Evolutionary conservation across 2,888 invertebrate species (phyloP).

Genomic region (Microplitis manilae): DNA sequence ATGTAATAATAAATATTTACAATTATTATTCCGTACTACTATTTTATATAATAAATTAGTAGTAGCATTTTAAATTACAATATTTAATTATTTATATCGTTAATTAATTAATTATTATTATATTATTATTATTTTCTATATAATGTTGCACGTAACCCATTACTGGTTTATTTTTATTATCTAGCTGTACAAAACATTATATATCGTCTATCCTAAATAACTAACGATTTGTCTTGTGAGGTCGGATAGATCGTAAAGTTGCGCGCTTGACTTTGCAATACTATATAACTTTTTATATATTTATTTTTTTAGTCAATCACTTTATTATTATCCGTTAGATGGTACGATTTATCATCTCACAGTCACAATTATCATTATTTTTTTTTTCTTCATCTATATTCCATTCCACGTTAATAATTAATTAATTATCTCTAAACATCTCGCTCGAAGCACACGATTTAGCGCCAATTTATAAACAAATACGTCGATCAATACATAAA

Average conservation of each 20-base stretch:
- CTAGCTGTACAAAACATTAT: constrained; percentile 71
- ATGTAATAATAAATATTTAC: constrained; percentile 62
- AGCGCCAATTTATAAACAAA: not conserved
- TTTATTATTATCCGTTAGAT: constrained; percentile 39
- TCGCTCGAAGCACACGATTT: not conserved
- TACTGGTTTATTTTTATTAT: constrained; percentile 67
- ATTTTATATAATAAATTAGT: constrained; percentile 58
- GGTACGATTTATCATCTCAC: constrained; percentile 31
- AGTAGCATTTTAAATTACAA: constrained; percentile 67
- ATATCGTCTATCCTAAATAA: constrained; percentile 64
- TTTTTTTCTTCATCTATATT: constrained; percentile 40
- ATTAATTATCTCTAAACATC: not conserved
- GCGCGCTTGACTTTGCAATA: constrained; percentile 52
- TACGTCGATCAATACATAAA: not conserved
- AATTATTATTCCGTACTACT: constrained; percentile 64
- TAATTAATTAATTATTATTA: constrained; percentile 49
- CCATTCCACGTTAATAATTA: not conserved
- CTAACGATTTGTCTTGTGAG: constrained; percentile 69
- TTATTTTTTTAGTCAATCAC: constrained; percentile 40
- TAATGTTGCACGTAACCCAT: constrained; percentile 71
- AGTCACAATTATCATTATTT: constrained; percentile 43
- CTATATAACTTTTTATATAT: constrained; percentile 39
- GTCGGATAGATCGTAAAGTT: constrained; percentile 63
- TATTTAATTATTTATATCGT: constrained; percentile 50
- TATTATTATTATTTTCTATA: constrained; percentile 55